Conservation (phyloP, 2,888 invertebrate species). For the Lagria hirta region DNA sequence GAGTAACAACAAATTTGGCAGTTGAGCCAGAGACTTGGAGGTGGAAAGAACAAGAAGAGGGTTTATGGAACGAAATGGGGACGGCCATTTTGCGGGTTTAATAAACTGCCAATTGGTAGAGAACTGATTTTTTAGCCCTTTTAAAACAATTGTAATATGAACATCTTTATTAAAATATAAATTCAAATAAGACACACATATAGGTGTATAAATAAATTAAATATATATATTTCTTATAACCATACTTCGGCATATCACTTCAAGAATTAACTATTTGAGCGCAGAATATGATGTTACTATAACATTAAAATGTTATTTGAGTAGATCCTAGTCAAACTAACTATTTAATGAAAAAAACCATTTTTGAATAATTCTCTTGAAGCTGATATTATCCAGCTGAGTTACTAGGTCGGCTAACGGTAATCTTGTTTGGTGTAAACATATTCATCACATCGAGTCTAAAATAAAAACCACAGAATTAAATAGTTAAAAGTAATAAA, state of each 20-base stretch:
- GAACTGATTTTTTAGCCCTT: too few relatives aligned
- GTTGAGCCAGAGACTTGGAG: too few relatives aligned
- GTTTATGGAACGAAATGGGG: too few relatives aligned
- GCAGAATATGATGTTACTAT: not conserved
- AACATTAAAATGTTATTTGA: not conserved
- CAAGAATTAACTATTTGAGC: too few relatives aligned
- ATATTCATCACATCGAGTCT: conserved; percentile 69
- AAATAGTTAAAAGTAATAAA: not conserved
- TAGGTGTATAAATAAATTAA: conserved; percentile 11
- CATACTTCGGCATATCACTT: conserved; percentile 7
- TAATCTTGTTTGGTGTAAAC: conserved; percentile 71
- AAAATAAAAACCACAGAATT: conserved; percentile 11
- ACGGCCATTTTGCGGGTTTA: too few relatives aligned
- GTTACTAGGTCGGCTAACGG: conserved; percentile 53
- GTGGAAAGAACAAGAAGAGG: too few relatives aligned
- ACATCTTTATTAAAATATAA: conserved; percentile 18
- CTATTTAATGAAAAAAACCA: conserved; percentile 1
- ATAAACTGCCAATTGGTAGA: too few relatives aligned
- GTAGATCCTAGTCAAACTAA: not conserved
- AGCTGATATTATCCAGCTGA: conserved; percentile 46
- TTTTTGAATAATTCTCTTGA: not conserved
- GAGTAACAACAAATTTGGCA: too few relatives aligned
- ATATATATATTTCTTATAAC: conserved; percentile 12
- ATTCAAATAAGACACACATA: conserved; percentile 16
- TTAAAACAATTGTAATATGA: too few relatives aligned